Conservation (phyloP, 2,888 invertebrate genomes). For the Caenorhabditis zanzibari region DNA sequence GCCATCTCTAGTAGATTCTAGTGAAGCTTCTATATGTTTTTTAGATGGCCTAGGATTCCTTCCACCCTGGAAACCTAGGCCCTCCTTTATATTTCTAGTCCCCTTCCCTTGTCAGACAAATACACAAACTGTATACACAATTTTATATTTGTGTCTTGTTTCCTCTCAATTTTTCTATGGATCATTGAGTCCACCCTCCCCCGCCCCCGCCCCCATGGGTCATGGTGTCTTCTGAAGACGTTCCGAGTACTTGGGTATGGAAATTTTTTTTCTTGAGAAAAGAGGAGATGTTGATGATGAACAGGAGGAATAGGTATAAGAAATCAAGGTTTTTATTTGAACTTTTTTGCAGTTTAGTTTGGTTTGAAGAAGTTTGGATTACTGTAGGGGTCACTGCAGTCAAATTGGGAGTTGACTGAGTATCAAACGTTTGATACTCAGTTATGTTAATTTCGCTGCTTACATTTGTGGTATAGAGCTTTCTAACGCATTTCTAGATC, state of each 20-base stretch:
- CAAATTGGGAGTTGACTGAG: no score
- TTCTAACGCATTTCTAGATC: no score
- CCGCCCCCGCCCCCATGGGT: background rate
- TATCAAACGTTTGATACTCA: no score
- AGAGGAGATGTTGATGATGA: background rate
- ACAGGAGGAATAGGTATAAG: background rate
- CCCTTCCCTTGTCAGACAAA: background rate
- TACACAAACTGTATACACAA: background rate
- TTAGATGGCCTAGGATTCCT: no score
- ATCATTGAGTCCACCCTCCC: constrained; percentile 4
- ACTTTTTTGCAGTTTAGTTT: background rate
- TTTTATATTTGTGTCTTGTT: constrained; percentile 5
- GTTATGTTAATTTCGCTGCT: no score
- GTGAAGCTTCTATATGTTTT: no score
- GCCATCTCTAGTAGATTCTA: no score
- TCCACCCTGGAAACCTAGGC: no score
- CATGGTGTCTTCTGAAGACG: background rate
- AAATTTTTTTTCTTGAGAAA: background rate
- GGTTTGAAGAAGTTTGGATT: background rate
- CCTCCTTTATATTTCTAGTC: background rate
- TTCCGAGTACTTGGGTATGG: constrained; percentile 49
- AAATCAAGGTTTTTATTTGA: background rate
- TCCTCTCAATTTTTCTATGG: constrained; percentile 20
- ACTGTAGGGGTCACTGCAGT: background rate
- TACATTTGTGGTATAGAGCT: no score